A percentile compares a stretch with the other conserved stretches of the same genome.
Evolutionary conservation across 2,113 vertebrate genomes (phyloP).

Genomic region (Rostratula benghalensis): DNA sequence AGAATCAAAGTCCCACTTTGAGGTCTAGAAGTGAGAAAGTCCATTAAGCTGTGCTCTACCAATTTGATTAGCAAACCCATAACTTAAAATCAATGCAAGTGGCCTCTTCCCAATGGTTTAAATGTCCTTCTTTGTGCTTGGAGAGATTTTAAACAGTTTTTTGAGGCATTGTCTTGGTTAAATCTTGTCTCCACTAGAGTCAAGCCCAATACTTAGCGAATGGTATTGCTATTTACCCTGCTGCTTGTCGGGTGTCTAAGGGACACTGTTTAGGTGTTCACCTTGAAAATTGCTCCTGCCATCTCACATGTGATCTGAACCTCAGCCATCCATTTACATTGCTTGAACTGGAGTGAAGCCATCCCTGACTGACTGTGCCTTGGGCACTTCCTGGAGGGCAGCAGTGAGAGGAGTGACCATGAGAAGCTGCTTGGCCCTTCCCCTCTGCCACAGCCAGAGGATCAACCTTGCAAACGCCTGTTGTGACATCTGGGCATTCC

Average conservation of each 20-base stretch:
- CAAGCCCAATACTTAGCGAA: neutral
- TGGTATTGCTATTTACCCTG: neutral
- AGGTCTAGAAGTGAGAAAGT: conserved; percentile 46
- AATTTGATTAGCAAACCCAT: conserved; percentile 62
- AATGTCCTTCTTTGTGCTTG: neutral
- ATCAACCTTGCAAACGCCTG: rapidly evolving
- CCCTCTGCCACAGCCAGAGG: neutral
- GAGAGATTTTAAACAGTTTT: conserved; percentile 7
- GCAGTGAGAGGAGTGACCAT: neutral
- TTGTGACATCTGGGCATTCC: neutral
- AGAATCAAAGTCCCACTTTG: conserved; percentile 71
- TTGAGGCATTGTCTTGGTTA: neutral
- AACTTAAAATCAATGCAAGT: conserved; percentile 41
- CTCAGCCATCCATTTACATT: neutral
- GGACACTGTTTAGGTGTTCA: neutral
- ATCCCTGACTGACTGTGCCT: neutral
- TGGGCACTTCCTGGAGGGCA: neutral
- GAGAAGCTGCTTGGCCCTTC: neutral
- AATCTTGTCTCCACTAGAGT: neutral
- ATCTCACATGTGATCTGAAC: neutral
- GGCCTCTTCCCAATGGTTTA: neutral
- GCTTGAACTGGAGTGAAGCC: neutral
- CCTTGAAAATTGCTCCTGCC: neutral
- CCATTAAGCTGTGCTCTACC: conserved; percentile 54
- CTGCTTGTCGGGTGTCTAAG: neutral